Base-by-base conservation (phyloP, 2,888 invertebrate species). In the Cenopis cana region DNA sequence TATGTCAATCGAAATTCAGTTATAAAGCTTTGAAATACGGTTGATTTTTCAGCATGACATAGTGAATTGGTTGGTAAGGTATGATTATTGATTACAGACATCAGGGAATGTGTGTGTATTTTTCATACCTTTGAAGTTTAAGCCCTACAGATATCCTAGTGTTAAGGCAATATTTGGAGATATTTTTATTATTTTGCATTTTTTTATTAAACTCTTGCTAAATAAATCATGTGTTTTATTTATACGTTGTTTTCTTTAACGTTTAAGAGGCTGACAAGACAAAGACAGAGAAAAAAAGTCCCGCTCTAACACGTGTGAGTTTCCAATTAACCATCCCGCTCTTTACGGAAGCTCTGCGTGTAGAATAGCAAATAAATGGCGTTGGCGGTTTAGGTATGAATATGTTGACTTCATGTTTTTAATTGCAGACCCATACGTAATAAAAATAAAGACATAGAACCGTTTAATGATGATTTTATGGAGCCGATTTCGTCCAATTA, bases 181-280 rank as follows among this genome's bases (percentile, higher is more conserved):
- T 91, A 93, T 92, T 91, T 89, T 91, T 90, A 90, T 91, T 90
- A 90, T 91, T 92, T 93, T 93, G 93, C 93, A 93, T 89, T 93
- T 93, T 93, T 93, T 93, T 92, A 93, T 91, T 93, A 93, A 93
- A 93, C 90, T 91, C 89, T 89, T 90, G 93, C 93, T 93, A 91
- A 91, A 93, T 89, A 71, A 67, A 69, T 86, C 78, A 80, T 55
- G 20, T 68, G 79, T 88, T 84, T 89, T 77, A 82, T 79, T 84
- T 77, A 18, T 54, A 6, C 10, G 36, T 18, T 18, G 36, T 36
- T 52, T 36, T 38, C 29, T 17, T 33, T n/a, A 14, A 18, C 18
- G 10, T 52, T 8, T n/a, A 17, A n/a, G n/a, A n/a, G n/a, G n/a
- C n/a, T n/a, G n/a, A n/a, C n/a, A n/a, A n/a, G n/a, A n/a, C n/a